Conservation (phyloP, 2,888 invertebrate species). For the Drosophila neutralis region DNA sequence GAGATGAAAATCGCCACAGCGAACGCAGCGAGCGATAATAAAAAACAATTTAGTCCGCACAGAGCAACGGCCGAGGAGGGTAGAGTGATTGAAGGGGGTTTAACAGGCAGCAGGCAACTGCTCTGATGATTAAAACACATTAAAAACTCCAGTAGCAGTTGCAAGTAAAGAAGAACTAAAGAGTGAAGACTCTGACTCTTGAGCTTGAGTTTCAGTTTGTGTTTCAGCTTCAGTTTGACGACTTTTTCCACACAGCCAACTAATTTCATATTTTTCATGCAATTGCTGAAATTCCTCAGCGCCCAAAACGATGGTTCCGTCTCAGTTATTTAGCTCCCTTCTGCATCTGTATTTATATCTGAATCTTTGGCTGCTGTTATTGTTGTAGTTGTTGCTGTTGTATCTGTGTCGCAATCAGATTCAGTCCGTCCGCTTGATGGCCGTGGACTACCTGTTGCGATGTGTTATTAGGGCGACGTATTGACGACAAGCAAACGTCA, state of each 20-base stretch:
- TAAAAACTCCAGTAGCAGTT: constrained; percentile 84
- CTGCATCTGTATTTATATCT: constrained; percentile 7
- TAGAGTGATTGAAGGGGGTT: neutral
- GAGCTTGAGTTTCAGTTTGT: constrained; percentile 25
- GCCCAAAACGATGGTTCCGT: constrained; percentile 41
- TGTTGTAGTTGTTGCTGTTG: constrained; percentile 17
- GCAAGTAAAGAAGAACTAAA: constrained; percentile 11
- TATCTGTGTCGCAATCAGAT: constrained; percentile 76
- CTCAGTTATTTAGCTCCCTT: constrained; percentile 24
- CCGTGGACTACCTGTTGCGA: constrained; percentile 83
- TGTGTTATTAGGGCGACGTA: constrained; percentile 84
- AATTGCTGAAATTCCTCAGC: constrained; percentile 79
- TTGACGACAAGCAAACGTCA: constrained; percentile 84
- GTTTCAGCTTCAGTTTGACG: constrained; percentile 49
- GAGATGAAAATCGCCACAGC: constrained; percentile 61
- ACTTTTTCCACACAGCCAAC: constrained; percentile 67
- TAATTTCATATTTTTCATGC: constrained; percentile 84
- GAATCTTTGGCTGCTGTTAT: constrained; percentile 12
- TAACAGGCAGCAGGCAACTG: constrained; percentile 29
- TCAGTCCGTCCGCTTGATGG: constrained; percentile 65
- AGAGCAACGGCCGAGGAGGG: neutral
- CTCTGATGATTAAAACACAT: constrained; percentile 85
- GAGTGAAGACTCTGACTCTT: neutral
- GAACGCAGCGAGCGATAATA: constrained; percentile 55
- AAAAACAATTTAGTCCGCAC: constrained; percentile 70